Evolutionary conservation across 2,113 vertebrate genomes (phyloP).

Genomic region (Vidua macroura): DNA sequence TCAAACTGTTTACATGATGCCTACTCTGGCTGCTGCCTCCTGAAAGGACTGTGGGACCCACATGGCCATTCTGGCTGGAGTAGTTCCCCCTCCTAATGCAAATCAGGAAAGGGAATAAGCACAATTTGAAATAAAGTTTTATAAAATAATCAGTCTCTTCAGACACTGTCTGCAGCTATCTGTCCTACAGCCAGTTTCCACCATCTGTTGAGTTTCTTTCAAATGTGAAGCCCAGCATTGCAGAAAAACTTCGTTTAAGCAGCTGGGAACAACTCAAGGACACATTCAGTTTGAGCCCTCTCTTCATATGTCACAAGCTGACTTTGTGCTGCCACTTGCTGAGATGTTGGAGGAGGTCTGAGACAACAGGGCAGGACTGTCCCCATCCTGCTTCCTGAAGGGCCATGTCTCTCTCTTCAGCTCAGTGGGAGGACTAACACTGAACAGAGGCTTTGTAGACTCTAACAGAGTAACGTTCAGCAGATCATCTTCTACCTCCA

Average conservation of each 20-base stretch:
- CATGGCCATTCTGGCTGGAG: not conserved
- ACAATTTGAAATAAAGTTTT: constrained; percentile 5
- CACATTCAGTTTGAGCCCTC: not conserved
- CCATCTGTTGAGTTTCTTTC: not conserved
- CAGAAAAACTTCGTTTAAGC: not conserved
- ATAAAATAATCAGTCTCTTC: constrained; percentile 29
- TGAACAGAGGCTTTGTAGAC: constrained; percentile 61
- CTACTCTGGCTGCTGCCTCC: not conserved
- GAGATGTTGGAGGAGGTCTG: constrained; percentile 60
- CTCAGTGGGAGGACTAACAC: constrained; percentile 34
- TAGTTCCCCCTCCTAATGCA: not conserved
- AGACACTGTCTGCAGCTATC: not conserved
- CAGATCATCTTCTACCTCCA: constrained; percentile 79
- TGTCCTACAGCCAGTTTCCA: constrained; percentile 11
- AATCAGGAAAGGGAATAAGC: constrained; percentile 18
- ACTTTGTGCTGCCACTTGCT: constrained; percentile 48
- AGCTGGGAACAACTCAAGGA: not conserved
- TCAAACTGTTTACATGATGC: not conserved
- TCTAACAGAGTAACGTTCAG: constrained; percentile 45
- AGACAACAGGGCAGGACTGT: constrained; percentile 50
- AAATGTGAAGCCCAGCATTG: not conserved
- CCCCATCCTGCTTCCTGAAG: constrained; percentile 44
- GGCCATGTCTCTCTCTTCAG: constrained; percentile 28
- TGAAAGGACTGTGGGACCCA: not conserved
- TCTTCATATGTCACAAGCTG: constrained; percentile 72